Base-by-base conservation (phyloP, 64 coral and sea anemone species). In the Montipora efflorescens region DNA sequence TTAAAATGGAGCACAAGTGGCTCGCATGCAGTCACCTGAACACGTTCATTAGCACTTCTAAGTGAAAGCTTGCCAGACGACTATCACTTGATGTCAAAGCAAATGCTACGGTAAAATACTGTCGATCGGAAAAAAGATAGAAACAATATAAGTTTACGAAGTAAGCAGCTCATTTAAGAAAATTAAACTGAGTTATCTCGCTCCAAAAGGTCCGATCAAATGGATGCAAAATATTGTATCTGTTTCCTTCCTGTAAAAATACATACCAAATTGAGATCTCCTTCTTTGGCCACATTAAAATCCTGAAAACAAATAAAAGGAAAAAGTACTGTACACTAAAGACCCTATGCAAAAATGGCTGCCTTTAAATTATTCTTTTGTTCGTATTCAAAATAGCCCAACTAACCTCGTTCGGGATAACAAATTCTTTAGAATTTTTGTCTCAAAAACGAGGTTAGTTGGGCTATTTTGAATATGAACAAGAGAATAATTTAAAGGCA, bases 101-200 rank as follows among this genome's bases (percentile, higher is more conserved):
- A 69, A 71, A 66, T 16, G 79, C 74, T 73, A 92, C 80, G 19
- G 80, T 92, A 19, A 92, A 92, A 59, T 84, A 92, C 90, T 92
- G 49, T 47, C 6, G 0, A 52, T 50, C 2, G 36, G 74, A 88
- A 18, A 77, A 58, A 88, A 20, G 61, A 64, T 25, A 19, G 5
- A 10, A 25, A 36, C 36, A 0, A 2, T 36, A 36, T 36, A 36
- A 36, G 36, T 23, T 15, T 11, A 12, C 25, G 43, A 45, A 3
- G 22, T 20, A 4, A 89, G 46, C 23, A 77, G 46, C 9, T 2
- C 45, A 45, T 46, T 43, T 77, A 15, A 48, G 2, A 46, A 15
- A 15, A 20, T 23, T 36, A 57, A 57, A 57, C 53, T 57, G 6
- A 57, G 5, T 79, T 13, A 15, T 79, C 45, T 21, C 3, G 5